phyloP scores from a whole-genome alignment of 2,888 invertebrate genomes.

The Ormyrus rosae region DNA sequence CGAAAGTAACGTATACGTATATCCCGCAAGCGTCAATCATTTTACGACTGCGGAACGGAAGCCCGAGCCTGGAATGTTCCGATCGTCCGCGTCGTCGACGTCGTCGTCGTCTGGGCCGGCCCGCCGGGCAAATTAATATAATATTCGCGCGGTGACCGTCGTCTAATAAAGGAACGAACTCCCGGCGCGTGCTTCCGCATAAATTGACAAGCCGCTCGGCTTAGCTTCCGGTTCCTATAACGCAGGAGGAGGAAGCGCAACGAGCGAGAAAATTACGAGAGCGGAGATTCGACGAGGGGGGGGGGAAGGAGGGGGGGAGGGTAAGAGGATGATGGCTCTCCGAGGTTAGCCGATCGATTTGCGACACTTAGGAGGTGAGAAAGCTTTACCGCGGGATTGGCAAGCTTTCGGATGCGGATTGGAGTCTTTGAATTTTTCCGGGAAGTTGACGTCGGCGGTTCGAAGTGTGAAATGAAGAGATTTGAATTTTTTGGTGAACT shows the following conservation, averaged over 20 bases:
- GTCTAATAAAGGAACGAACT: conserved; percentile 3
- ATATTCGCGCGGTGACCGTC: conserved; percentile 21
- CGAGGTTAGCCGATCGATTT: no score
- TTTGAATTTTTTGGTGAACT: no score
- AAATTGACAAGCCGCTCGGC: conserved; percentile 25
- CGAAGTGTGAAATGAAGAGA: no score
- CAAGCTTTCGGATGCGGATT: no score
- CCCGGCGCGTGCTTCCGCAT: conserved; percentile 45
- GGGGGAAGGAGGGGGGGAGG: no score
- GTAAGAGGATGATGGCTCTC: no score
- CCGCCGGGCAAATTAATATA: conserved; percentile 34
- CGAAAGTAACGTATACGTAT: no score
- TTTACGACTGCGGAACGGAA: conserved; percentile 1
- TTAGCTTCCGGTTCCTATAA: conserved; percentile 49
- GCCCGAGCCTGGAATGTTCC: conserved; percentile 41
- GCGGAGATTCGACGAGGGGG: not conserved
- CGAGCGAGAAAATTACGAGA: conserved; percentile 24
- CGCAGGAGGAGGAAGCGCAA: no score
- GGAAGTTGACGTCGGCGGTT: no score
- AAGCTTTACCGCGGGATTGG: no score
- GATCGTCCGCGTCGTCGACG: not conserved
- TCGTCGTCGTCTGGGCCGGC: not conserved
- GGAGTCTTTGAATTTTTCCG: no score
- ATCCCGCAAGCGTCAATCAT: conserved; percentile 44
- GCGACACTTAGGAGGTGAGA: no score